Evolutionary conservation across 2,797 vertebrate genomes (phyloP), one percentile per base, ranked within the genome.

Genomic region (Coregonus ussuriensis): DNA sequence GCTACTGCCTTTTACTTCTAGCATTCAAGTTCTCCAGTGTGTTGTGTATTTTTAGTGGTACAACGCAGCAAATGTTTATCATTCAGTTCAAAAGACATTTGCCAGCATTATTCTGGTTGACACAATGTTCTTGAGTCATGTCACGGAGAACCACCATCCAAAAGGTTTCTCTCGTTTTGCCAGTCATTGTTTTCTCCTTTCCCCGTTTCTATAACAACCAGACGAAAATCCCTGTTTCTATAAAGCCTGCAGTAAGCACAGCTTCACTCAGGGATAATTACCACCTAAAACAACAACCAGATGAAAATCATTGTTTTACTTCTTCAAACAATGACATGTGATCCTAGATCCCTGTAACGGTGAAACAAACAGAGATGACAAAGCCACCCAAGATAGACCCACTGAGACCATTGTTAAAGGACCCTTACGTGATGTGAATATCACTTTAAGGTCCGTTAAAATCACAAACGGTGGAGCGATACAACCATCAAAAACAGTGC

Each of bases 231-330:
- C 0, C 3, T 33, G 31, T 16, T 25, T 9, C 31, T 33, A 33
- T 69, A 41, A 67, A 74, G 47, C 71, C 18, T 73, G 54, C 74
- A 76, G 72, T 54, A 14, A 69, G 3, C 63, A 73, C 52, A 75
- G 77, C 52, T 56, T 68, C 68, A 68, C 54, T 70, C 53, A 77
- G 51, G 29, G n/a, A 67, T 87, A 84, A 88, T 88, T 85, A 82
- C 79, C 88, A 78, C 53, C 47, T 78, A 77, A 78, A 71, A 56
- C 76, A 71, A 29, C 74, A 33, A 33, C 31, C 68, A 74, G 54
- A 72, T 75, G 82, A 74, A 85, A 86, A 71, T 75, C 68, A 75
- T 75, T 75, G 74, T 79, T 75, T 75, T 74, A 73, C 53, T 53
- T 63, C 31, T 54, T 71, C 35, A n/a, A 37, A 71, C 67, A 75